Evolutionary conservation across 2,888 invertebrate species (phyloP).

Genomic region (Cancer borealis): DNA sequence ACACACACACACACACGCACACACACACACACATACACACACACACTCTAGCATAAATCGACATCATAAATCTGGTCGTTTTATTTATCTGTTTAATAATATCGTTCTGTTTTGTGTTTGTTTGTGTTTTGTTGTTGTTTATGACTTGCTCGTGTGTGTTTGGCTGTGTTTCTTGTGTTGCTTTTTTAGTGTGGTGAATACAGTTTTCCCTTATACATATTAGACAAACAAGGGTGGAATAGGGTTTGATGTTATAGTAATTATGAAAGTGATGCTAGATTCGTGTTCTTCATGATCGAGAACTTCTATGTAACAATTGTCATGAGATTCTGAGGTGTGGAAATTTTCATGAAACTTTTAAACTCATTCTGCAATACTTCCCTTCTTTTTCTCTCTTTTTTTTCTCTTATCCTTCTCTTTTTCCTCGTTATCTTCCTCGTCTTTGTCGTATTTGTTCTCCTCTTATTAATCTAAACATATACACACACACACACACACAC

Average conservation of each 20-base stretch:
- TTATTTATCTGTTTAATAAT: not conserved
- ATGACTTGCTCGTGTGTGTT: not conserved
- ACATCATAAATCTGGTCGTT: not conserved
- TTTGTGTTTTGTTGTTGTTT: not conserved
- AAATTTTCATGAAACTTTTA: too few relatives aligned
- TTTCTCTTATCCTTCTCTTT: not conserved
- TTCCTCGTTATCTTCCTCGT: not conserved
- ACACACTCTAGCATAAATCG: not conserved
- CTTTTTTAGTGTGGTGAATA: too few relatives aligned
- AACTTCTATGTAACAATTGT: too few relatives aligned
- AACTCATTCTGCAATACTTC: not conserved
- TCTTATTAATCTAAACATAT: not conserved
- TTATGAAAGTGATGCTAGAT: too few relatives aligned
- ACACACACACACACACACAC: conserved; percentile 44
- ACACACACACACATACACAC: not conserved
- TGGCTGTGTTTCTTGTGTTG: not conserved
- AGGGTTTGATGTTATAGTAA: too few relatives aligned
- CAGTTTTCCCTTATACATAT: too few relatives aligned
- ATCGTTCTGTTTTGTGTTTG: not conserved
- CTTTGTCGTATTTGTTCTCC: not conserved
- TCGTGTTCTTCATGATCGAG: too few relatives aligned
- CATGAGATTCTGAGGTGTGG: too few relatives aligned
- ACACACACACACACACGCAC: not conserved
- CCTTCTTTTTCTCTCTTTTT: not conserved
- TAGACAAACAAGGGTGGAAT: too few relatives aligned